Conservation (phyloP, 2,888 invertebrate genomes). For the Eledona agricola region DNA sequence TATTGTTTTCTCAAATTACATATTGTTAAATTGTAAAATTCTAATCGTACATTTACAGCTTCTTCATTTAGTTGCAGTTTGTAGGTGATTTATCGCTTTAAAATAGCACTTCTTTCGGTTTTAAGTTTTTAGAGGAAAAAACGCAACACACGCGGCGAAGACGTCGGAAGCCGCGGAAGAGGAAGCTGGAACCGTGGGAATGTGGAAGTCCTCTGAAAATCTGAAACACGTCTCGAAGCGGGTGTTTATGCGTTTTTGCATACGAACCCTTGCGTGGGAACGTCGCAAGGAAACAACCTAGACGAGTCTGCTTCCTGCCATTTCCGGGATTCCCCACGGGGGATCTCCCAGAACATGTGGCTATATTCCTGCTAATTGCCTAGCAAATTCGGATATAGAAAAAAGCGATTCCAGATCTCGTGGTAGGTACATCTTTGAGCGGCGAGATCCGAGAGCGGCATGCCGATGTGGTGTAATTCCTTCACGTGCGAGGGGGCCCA, state of each 20-base stretch:
- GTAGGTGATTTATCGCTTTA: too few species aligned
- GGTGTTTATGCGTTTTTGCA: constrained; percentile 40
- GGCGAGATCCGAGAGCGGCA: constrained; percentile 2
- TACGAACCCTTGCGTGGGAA: constrained; percentile 47
- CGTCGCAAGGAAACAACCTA: constrained; percentile 51
- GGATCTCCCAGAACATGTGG: constrained; percentile 35
- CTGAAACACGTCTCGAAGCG: constrained; percentile 39
- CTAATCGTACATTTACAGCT: too few species aligned
- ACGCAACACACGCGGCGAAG: too few species aligned
- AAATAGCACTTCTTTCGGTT: too few species aligned
- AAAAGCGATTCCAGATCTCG: constrained; percentile 18
- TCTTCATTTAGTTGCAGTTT: too few species aligned
- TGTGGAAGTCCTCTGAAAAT: constrained; percentile 44
- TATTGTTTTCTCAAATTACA: too few species aligned
- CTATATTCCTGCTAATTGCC: constrained; percentile 30
- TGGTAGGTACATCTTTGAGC: too few species aligned
- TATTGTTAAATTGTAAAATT: too few species aligned
- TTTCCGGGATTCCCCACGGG: constrained; percentile 52
- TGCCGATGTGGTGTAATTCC: constrained; percentile 25
- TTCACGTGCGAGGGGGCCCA: constrained; percentile 38
- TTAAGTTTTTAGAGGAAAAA: too few species aligned
- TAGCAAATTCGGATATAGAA: constrained; percentile 19
- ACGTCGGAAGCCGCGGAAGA: too few species aligned
- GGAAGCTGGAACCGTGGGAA: constrained; percentile 44
- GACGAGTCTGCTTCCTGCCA: constrained; percentile 50